Evolutionary conservation across 2,113 vertebrate species (phyloP).

Genomic region (Terrapene triunguis): DNA sequence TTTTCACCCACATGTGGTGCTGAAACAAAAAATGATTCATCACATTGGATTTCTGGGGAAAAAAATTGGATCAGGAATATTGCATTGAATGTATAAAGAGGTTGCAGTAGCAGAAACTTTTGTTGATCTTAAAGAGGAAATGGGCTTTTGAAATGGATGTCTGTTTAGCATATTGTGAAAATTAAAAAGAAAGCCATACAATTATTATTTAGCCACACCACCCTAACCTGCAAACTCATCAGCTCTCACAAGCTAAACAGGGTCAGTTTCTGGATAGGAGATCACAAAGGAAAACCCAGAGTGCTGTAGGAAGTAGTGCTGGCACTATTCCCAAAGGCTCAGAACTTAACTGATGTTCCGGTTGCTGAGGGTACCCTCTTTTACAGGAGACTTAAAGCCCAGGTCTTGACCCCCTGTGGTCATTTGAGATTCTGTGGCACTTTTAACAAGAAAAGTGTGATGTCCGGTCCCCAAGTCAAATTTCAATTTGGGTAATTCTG

Average conservation of each 20-base stretch:
- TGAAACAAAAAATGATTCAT: background rate
- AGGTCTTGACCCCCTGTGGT: background rate
- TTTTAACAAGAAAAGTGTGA: background rate
- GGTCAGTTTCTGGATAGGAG: background rate
- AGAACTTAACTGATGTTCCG: fast-evolving
- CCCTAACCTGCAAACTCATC: background rate
- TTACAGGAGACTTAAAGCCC: background rate
- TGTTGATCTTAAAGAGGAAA: slow-evolving; percentile 5
- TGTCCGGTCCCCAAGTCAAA: background rate
- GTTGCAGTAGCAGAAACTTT: background rate
- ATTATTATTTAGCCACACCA: background rate
- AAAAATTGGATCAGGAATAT: background rate
- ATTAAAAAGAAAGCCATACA: background rate
- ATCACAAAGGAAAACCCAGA: background rate
- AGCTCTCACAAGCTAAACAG: background rate
- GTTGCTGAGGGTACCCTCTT: background rate
- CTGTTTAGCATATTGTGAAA: background rate
- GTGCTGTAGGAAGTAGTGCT: background rate
- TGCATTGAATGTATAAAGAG: background rate
- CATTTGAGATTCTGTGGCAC: background rate
- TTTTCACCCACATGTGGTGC: background rate
- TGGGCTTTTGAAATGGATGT: background rate
- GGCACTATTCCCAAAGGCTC: background rate
- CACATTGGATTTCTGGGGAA: background rate
- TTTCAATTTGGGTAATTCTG: background rate